Evolutionary conservation across 2,797 vertebrate species (phyloP).

Genomic region (Echiichthys vipera): DNA sequence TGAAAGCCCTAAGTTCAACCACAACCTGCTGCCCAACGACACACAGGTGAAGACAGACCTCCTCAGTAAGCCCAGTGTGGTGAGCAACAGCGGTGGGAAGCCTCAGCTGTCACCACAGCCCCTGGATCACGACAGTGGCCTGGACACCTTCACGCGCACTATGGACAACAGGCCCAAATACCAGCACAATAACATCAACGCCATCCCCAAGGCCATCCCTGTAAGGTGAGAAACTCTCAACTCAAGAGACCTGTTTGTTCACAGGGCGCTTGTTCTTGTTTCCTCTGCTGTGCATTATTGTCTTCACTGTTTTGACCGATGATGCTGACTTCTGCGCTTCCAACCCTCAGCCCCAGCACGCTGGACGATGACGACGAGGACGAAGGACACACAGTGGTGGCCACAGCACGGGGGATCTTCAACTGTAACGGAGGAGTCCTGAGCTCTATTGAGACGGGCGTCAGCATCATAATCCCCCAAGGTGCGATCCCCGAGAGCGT

Average conservation of each 20-base stretch:
- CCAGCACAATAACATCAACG: slow-evolving; percentile 94
- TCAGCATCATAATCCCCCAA: slow-evolving; percentile 99
- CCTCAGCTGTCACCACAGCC: slow-evolving; percentile 89
- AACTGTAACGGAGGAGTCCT: slow-evolving; percentile 97
- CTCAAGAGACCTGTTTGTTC: slow-evolving; percentile 14
- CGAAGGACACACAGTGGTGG: slow-evolving; percentile 97
- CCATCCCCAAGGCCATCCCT: slow-evolving; percentile 94
- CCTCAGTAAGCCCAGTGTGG: slow-evolving; percentile 71
- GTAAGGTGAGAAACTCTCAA: slow-evolving; percentile 87
- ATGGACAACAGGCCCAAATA: slow-evolving; percentile 94
- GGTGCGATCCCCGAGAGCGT: slow-evolving; percentile 96
- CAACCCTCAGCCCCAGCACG: slow-evolving; percentile 88
- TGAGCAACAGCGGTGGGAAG: slow-evolving; percentile 81
- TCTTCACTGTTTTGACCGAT: slow-evolving; percentile 42
- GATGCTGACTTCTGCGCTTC: slow-evolving; percentile 52
- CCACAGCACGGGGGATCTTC: slow-evolving; percentile 96
- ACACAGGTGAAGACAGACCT: slow-evolving; percentile 83
- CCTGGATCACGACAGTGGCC: slow-evolving; percentile 90
- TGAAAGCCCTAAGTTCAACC: slow-evolving; percentile 98
- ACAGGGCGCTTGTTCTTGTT: not conserved
- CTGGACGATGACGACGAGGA: slow-evolving; percentile 97
- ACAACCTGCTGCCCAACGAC: slow-evolving; percentile 97
- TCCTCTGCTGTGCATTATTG: slow-evolving; percentile 42
- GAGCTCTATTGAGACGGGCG: slow-evolving; percentile 98
- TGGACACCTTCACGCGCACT: slow-evolving; percentile 93